A percentile compares a stretch with the other conserved stretches of the same genome.
Evolutionary conservation across 2,888 invertebrate species (phyloP).

Genomic region (Clanis bilineata): DNA sequence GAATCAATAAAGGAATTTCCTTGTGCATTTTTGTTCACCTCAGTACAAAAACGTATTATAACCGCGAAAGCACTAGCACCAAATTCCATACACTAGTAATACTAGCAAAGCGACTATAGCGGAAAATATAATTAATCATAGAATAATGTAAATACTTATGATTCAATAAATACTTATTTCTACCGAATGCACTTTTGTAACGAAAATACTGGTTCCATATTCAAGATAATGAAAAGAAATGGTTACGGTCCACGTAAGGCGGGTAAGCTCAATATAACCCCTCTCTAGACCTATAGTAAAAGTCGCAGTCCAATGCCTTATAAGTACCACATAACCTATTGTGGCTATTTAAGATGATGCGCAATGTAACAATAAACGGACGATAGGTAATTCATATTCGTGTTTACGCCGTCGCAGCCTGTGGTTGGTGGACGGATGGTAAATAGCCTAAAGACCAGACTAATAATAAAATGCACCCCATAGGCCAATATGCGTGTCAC

Average conservation of each 20-base stretch:
- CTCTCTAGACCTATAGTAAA: too few relatives aligned
- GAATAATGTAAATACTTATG: background rate
- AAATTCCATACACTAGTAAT: constrained; percentile 56
- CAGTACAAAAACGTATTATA: constrained; percentile 58
- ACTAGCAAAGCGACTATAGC: constrained; percentile 51
- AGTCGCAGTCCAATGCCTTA: too few relatives aligned
- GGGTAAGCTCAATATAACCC: too few relatives aligned
- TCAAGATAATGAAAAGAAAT: too few relatives aligned
- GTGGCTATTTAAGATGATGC: too few relatives aligned
- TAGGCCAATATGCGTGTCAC: too few relatives aligned
- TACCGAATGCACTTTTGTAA: constrained; percentile 7
- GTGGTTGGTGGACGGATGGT: background rate
- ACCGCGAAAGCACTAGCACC: constrained; percentile 69
- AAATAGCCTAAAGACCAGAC: too few relatives aligned
- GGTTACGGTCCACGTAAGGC: too few relatives aligned
- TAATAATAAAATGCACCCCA: too few relatives aligned
- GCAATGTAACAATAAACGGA: too few relatives aligned
- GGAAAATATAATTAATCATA: constrained; percentile 24
- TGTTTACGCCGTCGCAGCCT: background rate
- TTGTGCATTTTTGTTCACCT: constrained; percentile 51
- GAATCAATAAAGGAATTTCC: constrained; percentile 22
- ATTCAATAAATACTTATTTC: constrained; percentile 4
- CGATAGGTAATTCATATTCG: too few relatives aligned
- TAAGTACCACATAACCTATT: too few relatives aligned
- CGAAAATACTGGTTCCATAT: background rate